phyloP scores from a whole-genome alignment of 2,888 invertebrate species.

The Hypomecis atomaria region DNA sequence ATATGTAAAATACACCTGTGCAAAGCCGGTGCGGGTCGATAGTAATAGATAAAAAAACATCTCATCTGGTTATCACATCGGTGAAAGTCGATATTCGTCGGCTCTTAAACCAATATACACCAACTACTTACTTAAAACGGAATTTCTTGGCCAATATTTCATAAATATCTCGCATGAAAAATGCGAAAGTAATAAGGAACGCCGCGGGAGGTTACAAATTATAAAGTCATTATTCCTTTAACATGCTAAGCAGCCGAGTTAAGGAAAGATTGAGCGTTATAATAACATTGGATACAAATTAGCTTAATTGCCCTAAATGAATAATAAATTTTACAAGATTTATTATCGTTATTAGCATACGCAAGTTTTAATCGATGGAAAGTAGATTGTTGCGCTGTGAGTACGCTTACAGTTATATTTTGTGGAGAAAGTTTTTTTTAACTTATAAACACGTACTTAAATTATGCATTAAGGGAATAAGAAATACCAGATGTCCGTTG shows the following conservation, averaged over 20 bases:
- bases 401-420: no score
- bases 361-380: background rate
- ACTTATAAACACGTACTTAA: background rate
- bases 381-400: background rate
- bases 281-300: constrained; percentile 24
- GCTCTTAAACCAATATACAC: no score
- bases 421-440: no score
- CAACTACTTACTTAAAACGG: background rate
- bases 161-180: constrained; percentile 14
- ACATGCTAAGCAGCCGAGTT: constrained; percentile 26
- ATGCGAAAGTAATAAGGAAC: constrained; percentile 16
- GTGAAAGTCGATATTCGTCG: no score
- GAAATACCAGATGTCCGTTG: no score
- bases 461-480: no score
- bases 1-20: no score
- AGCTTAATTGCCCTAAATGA: constrained; percentile 16
- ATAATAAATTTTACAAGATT: constrained; percentile 20
- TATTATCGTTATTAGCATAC: background rate
- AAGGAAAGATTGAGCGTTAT: constrained; percentile 21
- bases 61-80: no score
- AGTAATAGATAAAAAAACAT: no score
- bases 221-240: constrained; percentile 27
- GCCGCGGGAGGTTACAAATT: constrained; percentile 20
- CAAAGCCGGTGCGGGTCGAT: no score
- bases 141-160: background rate